Evolutionary conservation across 2,888 invertebrate species (phyloP), one percentile per base, ranked within the genome.

Genomic region (Spisula solida): DNA sequence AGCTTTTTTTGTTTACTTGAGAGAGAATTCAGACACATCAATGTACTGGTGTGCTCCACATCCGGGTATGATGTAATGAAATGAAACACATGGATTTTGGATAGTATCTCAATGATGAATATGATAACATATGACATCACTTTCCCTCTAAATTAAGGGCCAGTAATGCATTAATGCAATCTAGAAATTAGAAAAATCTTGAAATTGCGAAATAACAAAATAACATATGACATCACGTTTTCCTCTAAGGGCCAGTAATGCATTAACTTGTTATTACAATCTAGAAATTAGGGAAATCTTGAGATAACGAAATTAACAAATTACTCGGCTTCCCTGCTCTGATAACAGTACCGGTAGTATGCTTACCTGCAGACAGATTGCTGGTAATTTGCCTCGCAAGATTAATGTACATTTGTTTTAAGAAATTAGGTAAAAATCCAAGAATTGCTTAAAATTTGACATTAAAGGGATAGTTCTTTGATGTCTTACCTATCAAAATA

Each of bases 341-440:
- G 60, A 25, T 25, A 25, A 66, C 25, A 8, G 18, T 55, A 4
- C 2, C 12, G 12, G 8, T 60, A n/a, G 8, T 66, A 25, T 66
- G n/a, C 60, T 34, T 82, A 82, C 82, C 66, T 48, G 66, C 47
- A 82, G 25, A 70, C 47, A n/a, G 66, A 60, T 34, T 60, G 8
- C 8, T 0, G n/a, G 60, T 55, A 81, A 56, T 55, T 81, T 31
- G 25, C n/a, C 81, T 55, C n/a, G 81, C 55, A 81, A 81, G 81
- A 81, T 55, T 29, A 41, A 55, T 81, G 5, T 51, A 29, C 80
- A 18, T 47, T 41, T n/a, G 25, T 47, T 48, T 66, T 0, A 8
- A 6, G 25, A 66, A 66, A 66, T 25, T 66, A 2, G 60, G 25
- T 66, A 25, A 66, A 66, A 20, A 25, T 25, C 60, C 25, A 25